Conservation (phyloP, 2,888 invertebrate genomes). For the Cheilosia scutellata region DNA sequence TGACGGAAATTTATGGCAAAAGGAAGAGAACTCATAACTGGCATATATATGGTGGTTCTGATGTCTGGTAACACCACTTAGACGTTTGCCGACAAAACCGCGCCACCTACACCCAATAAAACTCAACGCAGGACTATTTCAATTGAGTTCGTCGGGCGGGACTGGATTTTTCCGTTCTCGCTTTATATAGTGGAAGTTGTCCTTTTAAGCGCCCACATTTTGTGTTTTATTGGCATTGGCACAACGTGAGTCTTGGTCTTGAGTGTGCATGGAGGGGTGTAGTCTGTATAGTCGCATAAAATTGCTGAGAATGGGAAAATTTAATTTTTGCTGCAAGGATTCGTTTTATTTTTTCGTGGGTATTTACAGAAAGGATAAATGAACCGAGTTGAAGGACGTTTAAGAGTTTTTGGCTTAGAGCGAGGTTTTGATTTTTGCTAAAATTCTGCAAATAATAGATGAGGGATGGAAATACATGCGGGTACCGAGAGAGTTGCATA, state of each 20-base stretch:
- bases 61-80: slow-evolving; percentile 39
- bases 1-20: slow-evolving; percentile 59
- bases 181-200: slow-evolving; percentile 17
- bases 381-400: slow-evolving; percentile 8
- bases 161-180: slow-evolving; percentile 3
- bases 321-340: slow-evolving; percentile 49
- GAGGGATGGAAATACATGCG: not conserved
- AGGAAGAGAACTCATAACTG: slow-evolving; percentile 41
- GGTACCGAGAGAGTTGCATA: slow-evolving; percentile 24
- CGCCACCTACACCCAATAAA: slow-evolving; percentile 23
- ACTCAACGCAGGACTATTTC: slow-evolving; percentile 18
- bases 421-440: not conserved
- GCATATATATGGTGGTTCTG: slow-evolving; percentile 5
- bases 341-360: slow-evolving; percentile 18
- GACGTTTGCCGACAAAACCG: slow-evolving; percentile 28
- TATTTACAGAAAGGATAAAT: slow-evolving; percentile 14
- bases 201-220: slow-evolving; percentile 34
- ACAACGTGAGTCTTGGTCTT: slow-evolving; percentile 17
- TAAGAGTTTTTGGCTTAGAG: not conserved
- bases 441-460: no score
- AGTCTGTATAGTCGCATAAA: not conserved
- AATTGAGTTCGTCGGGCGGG: slow-evolving; percentile 22
- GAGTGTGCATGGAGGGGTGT: not conserved
- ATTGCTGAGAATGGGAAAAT: slow-evolving; percentile 37
- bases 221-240: slow-evolving; percentile 57